These are phyloP conservation scores for Chromis chromis DNA, from an alignment of 2,797 vertebrate genomes.

Conservation along the genomic window DNA sequence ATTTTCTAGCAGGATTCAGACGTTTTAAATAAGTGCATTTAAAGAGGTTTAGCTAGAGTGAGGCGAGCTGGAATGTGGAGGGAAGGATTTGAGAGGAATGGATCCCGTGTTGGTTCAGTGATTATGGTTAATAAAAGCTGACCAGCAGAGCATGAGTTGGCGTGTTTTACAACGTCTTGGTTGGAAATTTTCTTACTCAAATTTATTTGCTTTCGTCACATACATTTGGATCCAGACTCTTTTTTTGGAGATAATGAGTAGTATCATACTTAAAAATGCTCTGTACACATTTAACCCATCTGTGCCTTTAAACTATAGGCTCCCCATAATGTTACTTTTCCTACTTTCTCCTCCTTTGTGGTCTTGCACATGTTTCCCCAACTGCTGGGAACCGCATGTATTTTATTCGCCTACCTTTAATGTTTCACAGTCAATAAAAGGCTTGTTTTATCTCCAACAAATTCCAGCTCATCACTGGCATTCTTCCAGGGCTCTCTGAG, in stretches of 20 bases:
- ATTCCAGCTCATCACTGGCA: conserved; percentile 44
- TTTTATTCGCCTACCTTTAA: conserved; percentile 54
- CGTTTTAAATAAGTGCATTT: conserved; percentile 33
- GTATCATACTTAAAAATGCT: not conserved
- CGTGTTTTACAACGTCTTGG: conserved; percentile 48
- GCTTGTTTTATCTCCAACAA: conserved; percentile 41
- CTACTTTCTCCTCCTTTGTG: conserved; percentile 8
- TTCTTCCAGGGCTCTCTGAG: conserved; percentile 18
- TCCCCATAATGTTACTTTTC: not conserved
- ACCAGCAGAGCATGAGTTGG: conserved; percentile 59
- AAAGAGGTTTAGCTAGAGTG: conserved; percentile 30
- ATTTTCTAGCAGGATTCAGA: conserved; percentile 34
- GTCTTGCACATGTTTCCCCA: not conserved
- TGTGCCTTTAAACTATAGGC: conserved; percentile 17
- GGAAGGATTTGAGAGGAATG: conserved; percentile 56
- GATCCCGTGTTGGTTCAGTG: conserved; percentile 66
- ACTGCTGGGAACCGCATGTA: conserved; percentile 19
- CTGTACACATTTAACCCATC: conserved; percentile 17
- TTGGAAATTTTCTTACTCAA: conserved; percentile 46
- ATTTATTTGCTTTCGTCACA: conserved; percentile 44
- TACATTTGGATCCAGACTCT: conserved; percentile 19
- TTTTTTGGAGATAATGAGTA: conserved; percentile 6
- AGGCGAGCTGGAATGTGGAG: conserved; percentile 55
- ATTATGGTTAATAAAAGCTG: conserved; percentile 75
- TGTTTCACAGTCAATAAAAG: conserved; percentile 53